These are phyloP conservation scores for Cavia aperea DNA, from an alignment of 2,113 vertebrate genomes.

Conservation along the genomic window DNA sequence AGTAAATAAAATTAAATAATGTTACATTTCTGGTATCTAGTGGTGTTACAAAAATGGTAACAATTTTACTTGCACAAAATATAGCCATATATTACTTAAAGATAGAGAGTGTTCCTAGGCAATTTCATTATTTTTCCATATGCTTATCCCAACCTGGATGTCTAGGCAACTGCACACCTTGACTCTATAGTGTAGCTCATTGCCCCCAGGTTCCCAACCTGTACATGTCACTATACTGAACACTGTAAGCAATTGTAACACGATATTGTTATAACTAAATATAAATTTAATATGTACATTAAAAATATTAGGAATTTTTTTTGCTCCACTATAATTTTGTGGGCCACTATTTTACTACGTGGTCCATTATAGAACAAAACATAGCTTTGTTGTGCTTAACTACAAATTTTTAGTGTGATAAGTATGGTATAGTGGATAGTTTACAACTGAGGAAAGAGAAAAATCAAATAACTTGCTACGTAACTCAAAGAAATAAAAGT, in stretches of 20 bases:
- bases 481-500: not conserved
- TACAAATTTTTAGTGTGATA: not conserved
- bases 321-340: not conserved
- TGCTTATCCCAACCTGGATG: not conserved
- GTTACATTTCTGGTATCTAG: not conserved
- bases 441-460: conserved; percentile 7
- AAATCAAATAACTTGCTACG: not conserved
- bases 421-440: not conserved
- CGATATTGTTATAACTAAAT: not conserved
- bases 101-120: not conserved
- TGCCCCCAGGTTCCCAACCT: not conserved
- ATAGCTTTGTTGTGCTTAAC: too few species aligned
- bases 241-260: not conserved
- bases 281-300: not conserved
- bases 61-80: not conserved
- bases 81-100: not conserved
- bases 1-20: not conserved
- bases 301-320: not conserved
- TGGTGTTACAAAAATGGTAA: not conserved
- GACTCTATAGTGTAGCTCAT: not conserved
- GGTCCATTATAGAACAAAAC: not conserved
- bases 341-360: not conserved
- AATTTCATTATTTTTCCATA: not conserved
- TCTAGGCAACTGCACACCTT: not conserved
- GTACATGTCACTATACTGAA: not conserved